Evolutionary conservation across 2,888 invertebrate genomes (phyloP).

Genomic region (Plagodis pulveraria): DNA sequence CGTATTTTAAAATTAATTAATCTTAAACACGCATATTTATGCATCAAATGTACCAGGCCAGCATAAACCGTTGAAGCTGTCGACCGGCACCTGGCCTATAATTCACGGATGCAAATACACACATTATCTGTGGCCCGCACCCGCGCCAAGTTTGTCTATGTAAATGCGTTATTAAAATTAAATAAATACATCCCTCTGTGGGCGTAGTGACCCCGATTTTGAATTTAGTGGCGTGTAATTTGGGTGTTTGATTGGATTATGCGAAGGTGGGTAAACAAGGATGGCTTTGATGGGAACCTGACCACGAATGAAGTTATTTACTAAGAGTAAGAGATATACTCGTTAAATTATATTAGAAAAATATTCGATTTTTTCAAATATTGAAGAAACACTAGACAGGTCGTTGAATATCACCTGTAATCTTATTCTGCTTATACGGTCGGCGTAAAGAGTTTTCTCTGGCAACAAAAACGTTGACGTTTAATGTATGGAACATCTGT

Average conservation of each 20-base stretch:
- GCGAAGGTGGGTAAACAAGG: slow-evolving; percentile 2
- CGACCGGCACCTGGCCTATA: slow-evolving; percentile 47
- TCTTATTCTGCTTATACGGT: no score
- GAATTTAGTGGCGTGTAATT: slow-evolving; percentile 28
- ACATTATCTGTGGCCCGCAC: slow-evolving; percentile 73
- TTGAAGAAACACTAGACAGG: no score
- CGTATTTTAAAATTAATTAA: slow-evolving; percentile 3
- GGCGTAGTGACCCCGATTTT: slow-evolving; percentile 31
- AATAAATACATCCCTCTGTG: slow-evolving; percentile 66
- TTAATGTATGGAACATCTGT: no score
- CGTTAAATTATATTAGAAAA: no score
- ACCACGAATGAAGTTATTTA: no score
- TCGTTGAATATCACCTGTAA: no score
- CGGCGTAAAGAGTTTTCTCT: no score
- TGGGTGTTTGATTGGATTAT: slow-evolving; percentile 23
- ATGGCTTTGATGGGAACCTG: background rate
- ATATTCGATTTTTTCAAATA: no score
- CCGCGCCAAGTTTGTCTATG: slow-evolving; percentile 66
- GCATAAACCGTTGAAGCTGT: slow-evolving; percentile 26
- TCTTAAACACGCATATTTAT: slow-evolving; percentile 26
- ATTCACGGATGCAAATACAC: slow-evolving; percentile 69
- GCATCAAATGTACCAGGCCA: slow-evolving; percentile 24
- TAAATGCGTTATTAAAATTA: slow-evolving; percentile 81
- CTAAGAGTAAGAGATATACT: background rate
- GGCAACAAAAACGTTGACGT: no score